phyloP scores from a whole-genome alignment of 2,888 invertebrate species.

The Cylindroiulus punctatus region DNA sequence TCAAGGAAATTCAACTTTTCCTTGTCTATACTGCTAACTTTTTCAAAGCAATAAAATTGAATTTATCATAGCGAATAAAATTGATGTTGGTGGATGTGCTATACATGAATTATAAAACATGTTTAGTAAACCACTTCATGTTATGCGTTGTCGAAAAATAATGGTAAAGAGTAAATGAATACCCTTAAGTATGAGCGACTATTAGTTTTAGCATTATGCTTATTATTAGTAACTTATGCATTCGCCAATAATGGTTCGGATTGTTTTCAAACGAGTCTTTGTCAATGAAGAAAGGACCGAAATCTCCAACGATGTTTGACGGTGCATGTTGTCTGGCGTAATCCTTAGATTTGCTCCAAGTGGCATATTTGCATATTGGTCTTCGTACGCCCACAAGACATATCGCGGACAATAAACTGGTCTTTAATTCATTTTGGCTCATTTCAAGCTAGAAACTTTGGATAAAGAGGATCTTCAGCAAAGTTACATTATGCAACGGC shows the following conservation, averaged over 20 bases:
- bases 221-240: background rate
- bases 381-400: background rate
- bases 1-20: too few relatives aligned
- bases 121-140: too few relatives aligned
- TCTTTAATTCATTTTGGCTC: conserved; percentile 35
- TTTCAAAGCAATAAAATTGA: too few relatives aligned
- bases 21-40: too few relatives aligned
- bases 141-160: too few relatives aligned
- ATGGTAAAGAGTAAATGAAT: too few relatives aligned
- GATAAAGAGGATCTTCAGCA: conserved; percentile 1
- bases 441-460: conserved; percentile 23
- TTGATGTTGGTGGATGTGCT: too few relatives aligned
- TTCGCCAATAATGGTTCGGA: background rate
- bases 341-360: conserved; percentile 5
- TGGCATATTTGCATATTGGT: conserved; percentile 2
- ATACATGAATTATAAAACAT: too few relatives aligned
- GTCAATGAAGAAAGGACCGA: background rate
- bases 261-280: background rate
- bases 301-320: conserved; percentile 27
- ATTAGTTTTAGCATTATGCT: background rate
- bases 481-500: conserved; percentile 15
- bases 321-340: background rate
- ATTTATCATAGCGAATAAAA: too few relatives aligned
- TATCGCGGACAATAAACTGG: background rate
- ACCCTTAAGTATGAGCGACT: too few relatives aligned